These are phyloP conservation scores for Ceratitis capitata DNA, from an alignment of 1,140 invertebrate species.

Conservation along the genomic window DNA sequence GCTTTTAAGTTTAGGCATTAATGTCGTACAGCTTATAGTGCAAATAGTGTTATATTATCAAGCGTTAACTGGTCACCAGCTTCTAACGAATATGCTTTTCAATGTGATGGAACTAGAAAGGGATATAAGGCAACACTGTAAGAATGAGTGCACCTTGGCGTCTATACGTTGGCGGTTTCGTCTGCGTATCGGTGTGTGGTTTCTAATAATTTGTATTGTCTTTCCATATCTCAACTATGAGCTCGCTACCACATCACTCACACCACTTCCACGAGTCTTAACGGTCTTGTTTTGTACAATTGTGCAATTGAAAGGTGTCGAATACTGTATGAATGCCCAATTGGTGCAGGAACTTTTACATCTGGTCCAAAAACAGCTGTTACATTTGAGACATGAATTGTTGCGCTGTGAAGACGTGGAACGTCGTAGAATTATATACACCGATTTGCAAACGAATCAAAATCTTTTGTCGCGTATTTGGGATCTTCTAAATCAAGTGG, in stretches of 20 bases:
- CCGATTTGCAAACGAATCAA: neutral
- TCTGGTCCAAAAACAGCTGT: neutral
- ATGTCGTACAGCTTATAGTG: neutral
- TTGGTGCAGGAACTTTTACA: neutral
- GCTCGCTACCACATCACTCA: neutral
- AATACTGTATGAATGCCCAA: constrained; percentile 6
- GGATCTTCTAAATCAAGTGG: neutral
- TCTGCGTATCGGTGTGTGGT: neutral
- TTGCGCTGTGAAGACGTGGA: neutral
- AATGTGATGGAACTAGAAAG: neutral
- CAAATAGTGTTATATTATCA: neutral
- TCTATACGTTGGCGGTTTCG: neutral
- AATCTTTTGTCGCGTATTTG: constrained; percentile 7
- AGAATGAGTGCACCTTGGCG: neutral
- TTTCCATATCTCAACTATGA: neutral
- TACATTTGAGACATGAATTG: neutral
- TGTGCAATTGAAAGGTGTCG: neutral
- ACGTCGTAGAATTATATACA: neutral
- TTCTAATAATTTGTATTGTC: neutral
- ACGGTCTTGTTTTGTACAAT: neutral
- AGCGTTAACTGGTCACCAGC: neutral
- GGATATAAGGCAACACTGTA: neutral
- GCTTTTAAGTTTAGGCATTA: neutral
- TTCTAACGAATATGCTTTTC: neutral
- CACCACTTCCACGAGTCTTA: neutral